Evolutionary conservation across 2,113 vertebrate genomes (phyloP).

Genomic region (Gymnobelideus leadbeateri): DNA sequence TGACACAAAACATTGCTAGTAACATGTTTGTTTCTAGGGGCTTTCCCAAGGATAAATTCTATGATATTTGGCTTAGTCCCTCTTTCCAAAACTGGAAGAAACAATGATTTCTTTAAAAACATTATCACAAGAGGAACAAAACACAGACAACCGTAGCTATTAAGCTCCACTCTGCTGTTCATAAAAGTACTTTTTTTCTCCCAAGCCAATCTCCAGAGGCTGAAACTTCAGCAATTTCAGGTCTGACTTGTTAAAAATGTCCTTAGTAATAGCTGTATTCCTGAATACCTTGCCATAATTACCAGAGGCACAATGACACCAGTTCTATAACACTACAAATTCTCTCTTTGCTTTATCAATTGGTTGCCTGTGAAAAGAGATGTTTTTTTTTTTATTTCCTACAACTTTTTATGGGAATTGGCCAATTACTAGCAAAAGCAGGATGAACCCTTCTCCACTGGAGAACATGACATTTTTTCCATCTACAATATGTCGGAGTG

Average conservation of each 20-base stretch:
- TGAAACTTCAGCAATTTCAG: slow-evolving; percentile 86
- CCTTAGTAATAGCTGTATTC: background rate
- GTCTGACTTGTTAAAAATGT: slow-evolving; percentile 76
- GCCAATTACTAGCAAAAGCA: background rate
- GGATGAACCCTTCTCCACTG: background rate
- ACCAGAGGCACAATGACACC: background rate
- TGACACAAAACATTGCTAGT: background rate
- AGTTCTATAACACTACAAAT: background rate
- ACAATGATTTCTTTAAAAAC: background rate
- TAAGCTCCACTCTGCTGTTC: background rate
- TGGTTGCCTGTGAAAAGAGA: background rate
- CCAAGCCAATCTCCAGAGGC: slow-evolving; percentile 83
- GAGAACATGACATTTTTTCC: background rate
- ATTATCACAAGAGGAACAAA: background rate
- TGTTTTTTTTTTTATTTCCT: background rate
- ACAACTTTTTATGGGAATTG: background rate
- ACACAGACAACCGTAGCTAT: background rate
- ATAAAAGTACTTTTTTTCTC: slow-evolving; percentile 75
- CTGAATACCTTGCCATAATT: background rate
- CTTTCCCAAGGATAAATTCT: background rate
- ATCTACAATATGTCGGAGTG: background rate
- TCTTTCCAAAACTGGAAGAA: background rate
- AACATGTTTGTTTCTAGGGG: background rate
- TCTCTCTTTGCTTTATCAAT: background rate
- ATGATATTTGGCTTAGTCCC: background rate